phyloP scores from a whole-genome alignment of 2,797 vertebrate species.

The Hydrophis major region DNA sequence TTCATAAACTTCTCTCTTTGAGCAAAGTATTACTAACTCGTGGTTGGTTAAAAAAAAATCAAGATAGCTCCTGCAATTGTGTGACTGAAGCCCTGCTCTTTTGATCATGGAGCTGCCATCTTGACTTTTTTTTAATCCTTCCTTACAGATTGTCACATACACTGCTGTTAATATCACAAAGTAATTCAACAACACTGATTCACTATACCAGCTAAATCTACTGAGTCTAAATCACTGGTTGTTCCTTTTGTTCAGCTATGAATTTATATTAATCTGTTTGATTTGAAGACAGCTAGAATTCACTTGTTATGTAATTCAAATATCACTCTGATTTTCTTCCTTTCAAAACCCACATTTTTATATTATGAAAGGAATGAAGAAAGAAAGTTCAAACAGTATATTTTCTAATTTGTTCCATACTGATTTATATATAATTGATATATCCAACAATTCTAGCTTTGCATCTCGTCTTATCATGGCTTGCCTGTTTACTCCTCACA shows the following conservation, averaged over 20 bases:
- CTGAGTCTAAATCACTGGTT: neutral
- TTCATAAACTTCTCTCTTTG: constrained; percentile 4
- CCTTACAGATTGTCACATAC: neutral
- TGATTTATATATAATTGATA: neutral
- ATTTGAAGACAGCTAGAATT: neutral
- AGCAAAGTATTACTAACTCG: neutral
- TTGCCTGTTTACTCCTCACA: neutral
- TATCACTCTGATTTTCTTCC: neutral
- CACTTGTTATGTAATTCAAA: neutral
- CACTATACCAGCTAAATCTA: neutral
- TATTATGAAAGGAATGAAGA: neutral
- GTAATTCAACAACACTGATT: neutral
- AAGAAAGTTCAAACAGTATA: neutral
- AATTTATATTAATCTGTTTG: neutral
- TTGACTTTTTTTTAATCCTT: neutral
- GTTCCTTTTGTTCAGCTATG: neutral
- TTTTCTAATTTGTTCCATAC: neutral
- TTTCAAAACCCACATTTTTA: neutral
- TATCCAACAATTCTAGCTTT: neutral
- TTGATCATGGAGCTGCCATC: neutral
- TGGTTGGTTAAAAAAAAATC: neutral
- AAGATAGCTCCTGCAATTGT: neutral
- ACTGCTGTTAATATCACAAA: neutral
- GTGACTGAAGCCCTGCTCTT: neutral
- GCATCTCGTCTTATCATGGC: neutral